These are phyloP conservation scores for Gonatopus flavifemur DNA, from an alignment of 1,140 invertebrate species.

Conservation along the genomic window DNA sequence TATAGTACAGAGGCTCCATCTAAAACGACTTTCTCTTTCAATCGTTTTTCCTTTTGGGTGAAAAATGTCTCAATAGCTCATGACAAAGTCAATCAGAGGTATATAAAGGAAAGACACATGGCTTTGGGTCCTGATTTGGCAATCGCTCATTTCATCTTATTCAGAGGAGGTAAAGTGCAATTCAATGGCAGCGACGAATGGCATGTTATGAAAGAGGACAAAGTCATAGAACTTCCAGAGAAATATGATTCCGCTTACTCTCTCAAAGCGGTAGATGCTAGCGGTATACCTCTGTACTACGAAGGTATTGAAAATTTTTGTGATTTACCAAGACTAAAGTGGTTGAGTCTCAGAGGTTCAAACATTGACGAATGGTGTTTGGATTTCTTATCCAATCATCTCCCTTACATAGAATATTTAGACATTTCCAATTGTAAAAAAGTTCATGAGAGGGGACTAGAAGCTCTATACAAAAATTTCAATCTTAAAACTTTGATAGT, in stretches of 20 bases:
- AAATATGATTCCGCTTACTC: conserved; percentile 58
- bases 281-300: conserved; percentile 64
- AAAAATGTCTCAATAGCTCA: too few species aligned
- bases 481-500: conserved; percentile 62
- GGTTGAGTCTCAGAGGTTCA: conserved; percentile 64
- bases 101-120: conserved; percentile 54
- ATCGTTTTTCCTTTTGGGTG: too few species aligned
- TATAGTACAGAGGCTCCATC: too few species aligned
- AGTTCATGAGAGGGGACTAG: conserved; percentile 67
- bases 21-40: too few species aligned
- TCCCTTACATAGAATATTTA: conserved; percentile 68
- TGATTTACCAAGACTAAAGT: conserved; percentile 64
- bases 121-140: conserved; percentile 71
- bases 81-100: conserved; percentile 51
- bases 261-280: conserved; percentile 71
- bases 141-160: conserved; percentile 72
- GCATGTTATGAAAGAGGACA: conserved; percentile 60
- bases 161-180: conserved; percentile 68
- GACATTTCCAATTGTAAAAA: conserved; percentile 71
- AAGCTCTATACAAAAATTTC: conserved; percentile 64
- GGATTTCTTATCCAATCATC: conserved; percentile 65
- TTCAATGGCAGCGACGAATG: conserved; percentile 63
- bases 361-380: conserved; percentile 78
- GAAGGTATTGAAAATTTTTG: conserved; percentile 72
- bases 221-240: conserved; percentile 60